Evolutionary conservation across 2,888 invertebrate genomes (phyloP).

Genomic region (Seira musarum): DNA sequence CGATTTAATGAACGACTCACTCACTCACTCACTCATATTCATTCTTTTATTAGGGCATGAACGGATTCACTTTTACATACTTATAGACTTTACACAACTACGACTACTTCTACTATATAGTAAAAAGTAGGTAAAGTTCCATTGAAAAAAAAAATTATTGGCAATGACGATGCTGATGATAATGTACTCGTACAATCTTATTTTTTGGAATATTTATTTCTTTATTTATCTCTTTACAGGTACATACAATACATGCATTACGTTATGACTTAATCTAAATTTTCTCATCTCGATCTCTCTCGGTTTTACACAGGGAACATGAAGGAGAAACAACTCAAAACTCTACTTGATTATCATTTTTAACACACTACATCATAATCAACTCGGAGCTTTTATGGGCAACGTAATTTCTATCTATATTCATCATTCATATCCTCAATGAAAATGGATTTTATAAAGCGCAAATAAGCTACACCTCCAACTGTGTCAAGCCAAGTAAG

Average conservation of each 20-base stretch:
- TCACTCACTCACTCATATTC: no score
- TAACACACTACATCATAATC: background rate
- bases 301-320: background rate
- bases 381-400: background rate
- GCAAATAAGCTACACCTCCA: background rate
- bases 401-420: background rate
- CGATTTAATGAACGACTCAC: no score
- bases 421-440: background rate
- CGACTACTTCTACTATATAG: no score
- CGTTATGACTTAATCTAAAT: background rate
- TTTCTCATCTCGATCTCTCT: constrained; percentile 4
- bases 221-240: constrained; percentile 10
- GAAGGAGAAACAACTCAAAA: background rate
- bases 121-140: background rate
- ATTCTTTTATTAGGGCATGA: constrained; percentile 6
- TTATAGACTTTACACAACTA: background rate
- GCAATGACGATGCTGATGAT: background rate
- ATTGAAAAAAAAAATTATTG: constrained; percentile 3
- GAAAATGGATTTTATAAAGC: background rate
- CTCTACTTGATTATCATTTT: background rate
- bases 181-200: background rate
- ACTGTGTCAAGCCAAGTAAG: background rate
- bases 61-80: constrained; percentile 7
- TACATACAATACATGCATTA: constrained; percentile 7
- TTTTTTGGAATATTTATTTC: background rate